Base-by-base conservation (phyloP, 2,888 invertebrate species). In the Drosophila pullipes region DNA sequence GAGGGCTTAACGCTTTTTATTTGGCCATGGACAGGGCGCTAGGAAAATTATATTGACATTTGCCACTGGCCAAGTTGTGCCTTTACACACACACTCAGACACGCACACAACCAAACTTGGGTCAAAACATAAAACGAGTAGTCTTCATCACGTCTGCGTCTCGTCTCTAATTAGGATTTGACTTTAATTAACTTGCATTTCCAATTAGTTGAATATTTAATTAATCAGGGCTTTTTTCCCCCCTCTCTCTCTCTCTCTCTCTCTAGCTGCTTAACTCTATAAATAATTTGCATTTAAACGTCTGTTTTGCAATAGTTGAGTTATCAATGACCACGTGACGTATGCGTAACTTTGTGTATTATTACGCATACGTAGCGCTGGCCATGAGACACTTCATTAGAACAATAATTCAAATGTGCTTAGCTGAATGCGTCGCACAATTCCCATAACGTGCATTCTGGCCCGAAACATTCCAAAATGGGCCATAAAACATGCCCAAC, bases 391-490 rank as follows among this genome's bases (percentile, higher is more conserved):
- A 50, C 49, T 39, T 52, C 69, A 61, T 65, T 53, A 65, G 39
- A 41, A 74, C 69, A 63, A 76, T 76, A 80, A 80, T 76, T 82
- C 71, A 77, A 86, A 85, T 83, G 76, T 77, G 74, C 64, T 74
- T 58, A 67, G 67, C 73, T 31, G 52, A 78, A 82, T 76, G 61
- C 53, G 52, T 57, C 53, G 64, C 72, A 58, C 69, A 78, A 88
- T 80, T 86, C 86, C 88, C 86, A 64, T 67, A 80, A 72, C 76
- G 70, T 66, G 81, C 75, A 81, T 82, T 81, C 22, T 10, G 47
- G 57, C 49, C 16, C n/a, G 54, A 69, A 77, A 80, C 69, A 76
- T 72, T 60, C 67, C 71, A 53, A 74, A 85, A 77, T 76, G 78
- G 54, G 54, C 59, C 68, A 77, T 83, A 81, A 87, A 85, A 74